Conservation (phyloP, 2,888 invertebrate genomes). For the Tenodera sinensis region DNA sequence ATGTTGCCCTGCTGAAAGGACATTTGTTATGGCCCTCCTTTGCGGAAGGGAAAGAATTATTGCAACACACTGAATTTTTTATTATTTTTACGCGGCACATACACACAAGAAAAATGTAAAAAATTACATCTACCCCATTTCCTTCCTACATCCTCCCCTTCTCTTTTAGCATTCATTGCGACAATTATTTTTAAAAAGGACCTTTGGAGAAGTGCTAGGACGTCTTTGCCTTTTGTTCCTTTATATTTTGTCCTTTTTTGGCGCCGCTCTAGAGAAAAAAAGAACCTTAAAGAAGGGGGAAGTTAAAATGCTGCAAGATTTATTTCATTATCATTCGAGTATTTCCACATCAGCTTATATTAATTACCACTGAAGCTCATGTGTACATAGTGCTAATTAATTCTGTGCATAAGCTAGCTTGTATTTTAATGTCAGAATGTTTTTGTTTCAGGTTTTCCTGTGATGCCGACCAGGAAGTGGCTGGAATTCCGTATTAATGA, state of each 20-base stretch:
- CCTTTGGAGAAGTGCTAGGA: not conserved
- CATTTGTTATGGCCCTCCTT: not conserved
- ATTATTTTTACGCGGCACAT: not conserved
- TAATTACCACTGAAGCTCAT: too few relatives aligned
- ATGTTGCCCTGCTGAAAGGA: not conserved
- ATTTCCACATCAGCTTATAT: too few relatives aligned
- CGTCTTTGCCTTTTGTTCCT: not conserved
- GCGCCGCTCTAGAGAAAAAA: not conserved
- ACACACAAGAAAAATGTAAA: not conserved
- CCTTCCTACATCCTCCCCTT: not conserved
- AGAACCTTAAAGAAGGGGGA: not conserved
- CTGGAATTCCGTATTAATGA: too few relatives aligned
- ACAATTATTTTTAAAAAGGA: not conserved
- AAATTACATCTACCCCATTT: not conserved
- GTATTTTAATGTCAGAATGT: too few relatives aligned
- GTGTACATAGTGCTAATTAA: too few relatives aligned
- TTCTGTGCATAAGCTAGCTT: too few relatives aligned
- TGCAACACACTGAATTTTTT: not conserved
- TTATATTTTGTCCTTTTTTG: not conserved
- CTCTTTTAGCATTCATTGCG: not conserved
- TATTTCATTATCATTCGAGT: too few relatives aligned
- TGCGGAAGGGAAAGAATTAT: not conserved
- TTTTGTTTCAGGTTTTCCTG: too few relatives aligned
- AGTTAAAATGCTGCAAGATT: not conserved
- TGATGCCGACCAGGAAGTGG: too few relatives aligned